Evolutionary conservation across 2,113 vertebrate species (phyloP).

Genomic region (Ursus arctos): DNA sequence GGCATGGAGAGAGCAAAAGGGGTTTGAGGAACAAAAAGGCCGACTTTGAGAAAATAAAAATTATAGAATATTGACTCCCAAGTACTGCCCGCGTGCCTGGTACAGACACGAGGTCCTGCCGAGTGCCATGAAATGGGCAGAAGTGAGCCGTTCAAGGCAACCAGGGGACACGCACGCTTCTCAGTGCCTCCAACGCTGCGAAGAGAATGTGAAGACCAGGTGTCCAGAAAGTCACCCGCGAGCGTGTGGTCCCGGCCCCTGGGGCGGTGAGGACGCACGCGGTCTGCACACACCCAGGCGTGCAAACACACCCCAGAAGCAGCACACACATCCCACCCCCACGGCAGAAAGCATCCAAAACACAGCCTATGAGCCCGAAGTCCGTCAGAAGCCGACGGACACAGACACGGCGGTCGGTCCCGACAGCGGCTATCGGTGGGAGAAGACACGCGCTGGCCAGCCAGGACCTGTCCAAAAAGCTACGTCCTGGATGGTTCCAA

Average conservation of each 20-base stretch:
- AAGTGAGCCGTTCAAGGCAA: rapidly evolving
- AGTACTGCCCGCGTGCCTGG: rapidly evolving
- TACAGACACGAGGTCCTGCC: background rate
- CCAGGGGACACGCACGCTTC: background rate
- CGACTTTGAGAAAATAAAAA: background rate
- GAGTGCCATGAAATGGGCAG: background rate
- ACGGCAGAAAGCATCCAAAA: background rate
- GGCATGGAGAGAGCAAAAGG: background rate
- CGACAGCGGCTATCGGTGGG: rapidly evolving
- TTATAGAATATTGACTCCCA: too few species aligned
- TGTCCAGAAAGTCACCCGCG: background rate
- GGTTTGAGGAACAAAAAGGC: background rate
- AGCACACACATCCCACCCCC: too few species aligned
- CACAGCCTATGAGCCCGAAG: background rate
- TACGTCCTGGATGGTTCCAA: background rate
- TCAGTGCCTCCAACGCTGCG: rapidly evolving
- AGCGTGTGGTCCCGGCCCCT: rapidly evolving
- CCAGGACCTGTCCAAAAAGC: background rate
- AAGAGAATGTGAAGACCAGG: background rate
- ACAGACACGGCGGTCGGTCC: background rate
- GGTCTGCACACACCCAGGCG: background rate
- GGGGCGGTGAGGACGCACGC: rapidly evolving
- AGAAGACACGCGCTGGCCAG: too few species aligned
- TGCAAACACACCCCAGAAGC: background rate
- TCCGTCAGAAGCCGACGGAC: background rate